Evolutionary conservation across 2,888 invertebrate genomes (phyloP), one percentile per base, ranked within the genome.

Genomic region (Hoplodrina ambigua): DNA sequence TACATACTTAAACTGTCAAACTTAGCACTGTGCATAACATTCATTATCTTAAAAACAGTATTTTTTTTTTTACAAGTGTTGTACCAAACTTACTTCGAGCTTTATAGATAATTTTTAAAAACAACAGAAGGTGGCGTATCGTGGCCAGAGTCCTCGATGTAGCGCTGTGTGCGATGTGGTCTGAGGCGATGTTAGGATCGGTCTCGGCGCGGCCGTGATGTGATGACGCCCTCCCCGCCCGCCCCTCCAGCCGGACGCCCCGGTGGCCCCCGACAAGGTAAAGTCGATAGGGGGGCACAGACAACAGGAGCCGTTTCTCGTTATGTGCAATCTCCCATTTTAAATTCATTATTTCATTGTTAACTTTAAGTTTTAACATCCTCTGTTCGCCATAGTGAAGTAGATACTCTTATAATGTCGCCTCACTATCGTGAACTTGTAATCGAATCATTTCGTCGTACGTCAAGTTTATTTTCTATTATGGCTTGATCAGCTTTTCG

Each of bases 111-210:
- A 91, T 93, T 93, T 94, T 95, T 94, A 94, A 94, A 94, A 95
- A 94, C 93, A 94, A 95, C 96, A 96, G 96, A 95, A 94, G 94
- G 93, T 94, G 95, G 92, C 93, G 93, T 91, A 90, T 89, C 93
- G 93, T 93, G 94, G 91, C 94, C 92, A 89, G 94, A 91, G 94
- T 92, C 94, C 93, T 92, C 93, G 94, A 94, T 95, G 94, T 89
- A 94, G 91, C 93, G 92, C 93, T 89, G 92, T 94, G 94, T 94
- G 94, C 90, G 93, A 94, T 94, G 95, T 94, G 94, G 92, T 94
- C 94, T 93, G 93, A 91, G 91, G 91, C 91, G 92, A 94, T 94
- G 93, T 94, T 94, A 94, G 93, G 93, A 90, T 88, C 87, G 87
- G 87, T 89, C 88, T 87, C 87, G 88, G 82, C 85, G 84, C 86